Evolutionary conservation across 2,113 vertebrate genomes (phyloP), one percentile per base, ranked within the genome.

Genomic region (Channa argus): DNA sequence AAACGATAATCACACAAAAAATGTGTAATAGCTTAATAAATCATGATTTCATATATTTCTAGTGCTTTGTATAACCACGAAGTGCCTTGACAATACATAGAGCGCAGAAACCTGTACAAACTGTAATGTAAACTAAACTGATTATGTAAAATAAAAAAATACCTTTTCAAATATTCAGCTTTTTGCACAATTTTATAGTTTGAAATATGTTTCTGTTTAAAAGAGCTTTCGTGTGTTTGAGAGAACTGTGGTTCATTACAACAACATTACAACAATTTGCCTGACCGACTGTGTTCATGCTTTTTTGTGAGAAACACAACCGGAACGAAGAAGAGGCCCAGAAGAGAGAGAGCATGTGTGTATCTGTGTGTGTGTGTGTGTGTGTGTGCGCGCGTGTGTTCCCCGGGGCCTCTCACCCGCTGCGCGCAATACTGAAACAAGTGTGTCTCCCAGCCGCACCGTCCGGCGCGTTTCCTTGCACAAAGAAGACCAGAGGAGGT

Each of bases 351-450:
- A 49, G 24, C 24, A 24, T 24, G 24, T 24, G 24, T 24, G 24
- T 24, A 24, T 13, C 54, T 33, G 78, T 37, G 62, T 41, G 63
- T 43, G 76, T 47, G 54, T 7, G 88, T 93, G 92, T 92, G 44
- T 52, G 52, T 91, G 93, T 94, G 94, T 94, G 93, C 45, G 96
- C 92, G 94, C 94, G 94, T 94, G 95, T 95, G 95, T 94, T 94
- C 93, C 95, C 94, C 94, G 94, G 95, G 92, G 93, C 92, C 89
- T 91, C 93, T 92, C 95, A 95, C 96, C 96, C 93, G 95, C 95
- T 92, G 96, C 88, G 96, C 94, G 89, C 94, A 95, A 95, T 96
- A 94, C 93, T 93, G 95, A 94, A 94, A 94, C 94, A 95, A 95
- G 94, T 93, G 90, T 90, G 93, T 94, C 92, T 91, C 94, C 34